A percentile compares a stretch with the other conserved stretches of the same genome.
Conservation (phyloP, 2,888 invertebrate species). For the Luffia ferchaultella region DNA sequence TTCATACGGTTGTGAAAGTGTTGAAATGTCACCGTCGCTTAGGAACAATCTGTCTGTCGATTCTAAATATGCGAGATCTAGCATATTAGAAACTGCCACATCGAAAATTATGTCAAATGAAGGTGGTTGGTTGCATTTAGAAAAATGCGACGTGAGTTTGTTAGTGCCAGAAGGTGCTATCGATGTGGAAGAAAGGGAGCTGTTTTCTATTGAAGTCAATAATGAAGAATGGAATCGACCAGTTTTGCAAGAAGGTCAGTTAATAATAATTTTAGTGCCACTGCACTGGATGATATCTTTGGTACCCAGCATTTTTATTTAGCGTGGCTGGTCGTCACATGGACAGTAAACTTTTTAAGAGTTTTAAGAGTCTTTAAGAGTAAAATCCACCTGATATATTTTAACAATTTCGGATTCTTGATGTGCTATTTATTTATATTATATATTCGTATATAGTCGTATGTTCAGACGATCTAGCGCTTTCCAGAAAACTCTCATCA, state of each 20-base stretch:
- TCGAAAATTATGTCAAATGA: conserved; percentile 62
- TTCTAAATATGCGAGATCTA: conserved; percentile 32
- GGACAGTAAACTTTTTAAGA: too few species aligned
- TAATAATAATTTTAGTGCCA: neutral
- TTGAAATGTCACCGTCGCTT: conserved; percentile 54
- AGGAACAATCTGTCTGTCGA: conserved; percentile 51
- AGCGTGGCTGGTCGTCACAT: too few species aligned
- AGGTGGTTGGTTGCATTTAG: conserved; percentile 72
- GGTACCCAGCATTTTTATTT: too few species aligned
- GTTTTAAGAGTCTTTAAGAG: too few species aligned
- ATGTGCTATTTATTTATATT: too few species aligned
- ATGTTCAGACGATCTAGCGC: too few species aligned
- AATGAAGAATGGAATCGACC: conserved; percentile 93
- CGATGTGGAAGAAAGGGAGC: conserved; percentile 80
- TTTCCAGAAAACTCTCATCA: too few species aligned
- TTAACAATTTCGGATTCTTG: too few species aligned
- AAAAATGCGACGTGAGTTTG: conserved; percentile 81
- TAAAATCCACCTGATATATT: too few species aligned
- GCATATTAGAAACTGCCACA: conserved; percentile 39
- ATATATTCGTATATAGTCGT: too few species aligned
- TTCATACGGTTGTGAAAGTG: conserved; percentile 55
- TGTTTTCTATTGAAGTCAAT: conserved; percentile 87
- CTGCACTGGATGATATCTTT: too few species aligned
- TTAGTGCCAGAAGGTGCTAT: conserved; percentile 90
- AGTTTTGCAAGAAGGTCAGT: conserved; percentile 74